Evolutionary conservation across 1,140 invertebrate genomes (phyloP).

Genomic region (Pemphigus obesinymphae): DNA sequence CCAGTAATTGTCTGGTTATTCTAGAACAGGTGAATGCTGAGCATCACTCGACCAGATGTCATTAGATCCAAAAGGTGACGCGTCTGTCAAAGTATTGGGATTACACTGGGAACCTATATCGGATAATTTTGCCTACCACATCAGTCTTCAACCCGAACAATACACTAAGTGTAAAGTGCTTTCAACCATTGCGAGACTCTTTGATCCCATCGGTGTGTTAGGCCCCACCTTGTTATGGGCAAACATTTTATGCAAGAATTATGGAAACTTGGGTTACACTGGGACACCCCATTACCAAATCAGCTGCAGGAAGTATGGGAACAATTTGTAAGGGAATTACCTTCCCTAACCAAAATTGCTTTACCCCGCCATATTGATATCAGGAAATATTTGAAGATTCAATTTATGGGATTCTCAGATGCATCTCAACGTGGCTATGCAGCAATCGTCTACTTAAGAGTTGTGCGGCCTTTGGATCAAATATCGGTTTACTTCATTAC

Average conservation of each 20-base stretch:
- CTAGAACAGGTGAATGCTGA: not conserved
- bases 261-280: not conserved
- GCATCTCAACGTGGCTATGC: not conserved
- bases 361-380: not conserved
- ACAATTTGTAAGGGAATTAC: not conserved
- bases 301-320: not conserved
- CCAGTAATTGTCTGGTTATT: not conserved
- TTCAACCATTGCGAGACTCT: not conserved
- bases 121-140: not conserved
- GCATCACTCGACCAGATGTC: not conserved
- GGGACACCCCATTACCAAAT: not conserved
- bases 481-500: not conserved
- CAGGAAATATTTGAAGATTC: not conserved
- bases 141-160: too few relatives aligned
- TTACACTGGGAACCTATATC: constrained; percentile 9
- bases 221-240: not conserved
- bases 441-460: not conserved
- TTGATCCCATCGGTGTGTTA: not conserved
- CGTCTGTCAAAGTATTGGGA: constrained; percentile 25
- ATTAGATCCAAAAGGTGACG: not conserved
- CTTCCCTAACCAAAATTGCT: not conserved
- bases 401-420: constrained; percentile 13
- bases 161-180: not conserved
- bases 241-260: not conserved
- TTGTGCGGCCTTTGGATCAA: not conserved